phyloP scores from a whole-genome alignment of 2,113 vertebrate genomes.

The Amphiprion ocellaris region DNA sequence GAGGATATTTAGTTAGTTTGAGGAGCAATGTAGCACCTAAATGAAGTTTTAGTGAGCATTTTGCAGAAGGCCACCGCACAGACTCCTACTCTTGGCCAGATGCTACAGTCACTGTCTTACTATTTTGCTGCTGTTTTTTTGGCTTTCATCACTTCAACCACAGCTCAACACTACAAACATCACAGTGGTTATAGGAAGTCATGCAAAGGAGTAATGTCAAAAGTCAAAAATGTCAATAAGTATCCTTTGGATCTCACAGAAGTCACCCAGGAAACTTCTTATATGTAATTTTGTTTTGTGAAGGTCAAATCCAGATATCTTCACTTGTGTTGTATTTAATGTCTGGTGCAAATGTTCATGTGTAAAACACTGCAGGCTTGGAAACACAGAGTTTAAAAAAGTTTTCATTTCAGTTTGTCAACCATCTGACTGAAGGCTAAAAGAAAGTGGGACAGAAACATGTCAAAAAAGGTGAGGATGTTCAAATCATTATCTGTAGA shows the following conservation, averaged over 20 bases:
- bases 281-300: slow-evolving; percentile 13
- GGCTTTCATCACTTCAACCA: slow-evolving; percentile 23
- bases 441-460: slow-evolving; percentile 55
- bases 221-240: slow-evolving; percentile 35
- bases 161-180: slow-evolving; percentile 10
- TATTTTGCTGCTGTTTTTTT: background rate
- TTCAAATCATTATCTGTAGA: slow-evolving; percentile 62
- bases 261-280: background rate
- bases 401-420: slow-evolving; percentile 37
- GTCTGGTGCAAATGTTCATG: slow-evolving; percentile 1
- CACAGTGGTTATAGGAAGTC: slow-evolving; percentile 29
- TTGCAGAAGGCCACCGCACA: slow-evolving; percentile 8
- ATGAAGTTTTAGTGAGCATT: slow-evolving; percentile 14
- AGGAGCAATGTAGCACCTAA: slow-evolving; percentile 18
- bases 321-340: slow-evolving; percentile 34
- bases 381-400: slow-evolving; percentile 13
- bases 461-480: slow-evolving; percentile 60
- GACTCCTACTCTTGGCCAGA: background rate
- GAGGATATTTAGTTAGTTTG: slow-evolving; percentile 40
- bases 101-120: background rate
- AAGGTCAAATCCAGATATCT: slow-evolving; percentile 49
- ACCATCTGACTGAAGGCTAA: slow-evolving; percentile 34
- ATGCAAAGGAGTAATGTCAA: slow-evolving; percentile 22
- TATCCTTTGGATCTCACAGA: slow-evolving; percentile 32
- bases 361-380: slow-evolving; percentile 20